Base-by-base conservation (phyloP, 2,113 vertebrate genomes). In the Entelurus aequoreus region DNA sequence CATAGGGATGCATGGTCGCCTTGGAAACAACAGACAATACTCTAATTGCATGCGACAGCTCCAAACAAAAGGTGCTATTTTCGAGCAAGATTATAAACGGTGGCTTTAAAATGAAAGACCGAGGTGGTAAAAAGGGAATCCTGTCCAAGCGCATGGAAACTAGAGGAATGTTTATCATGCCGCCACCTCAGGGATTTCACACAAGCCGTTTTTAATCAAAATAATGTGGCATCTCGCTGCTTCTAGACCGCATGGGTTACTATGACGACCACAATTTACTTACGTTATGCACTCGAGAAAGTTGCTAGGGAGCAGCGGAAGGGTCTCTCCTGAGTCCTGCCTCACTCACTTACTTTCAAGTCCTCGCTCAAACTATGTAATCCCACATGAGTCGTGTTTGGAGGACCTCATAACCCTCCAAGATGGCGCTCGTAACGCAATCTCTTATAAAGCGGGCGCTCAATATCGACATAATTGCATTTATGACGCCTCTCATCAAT, bases 391-490 rank as follows among this genome's bases (percentile, higher is more conserved):
- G 9, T n/a, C 2, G 9, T 13, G 28, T 42, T 40, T 56, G 38
- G 37, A 16, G 10, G 37, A 46, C 10, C 4, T 11, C 42, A 46
- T n/a, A 46, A 46, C 6, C 42, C 42, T 46, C 42, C 42, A 46
- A 46, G 42, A 46, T 46, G 8, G 10, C 28, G 14, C 54, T 16
- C 10, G 55, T 57, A 57, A 57, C 16, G 16, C n/a, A 11, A 57
- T 19, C 40, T 12, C 11, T 11, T 4, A 46, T 46, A 9, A 28
- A 11, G 4, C 42, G 3, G 11, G 3, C 40, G 16, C 55, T 44
- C 40, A 21, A 57, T 57, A 46, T 12, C 38, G 44, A 44, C 55
- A 19, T 21, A 57, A 57, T 57, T 21, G 40, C 55, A 57, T 44
- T 57, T 44, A 6, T 7, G 55, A 21, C 15, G 55, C 38, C 55